Evolutionary conservation across 2,888 invertebrate species (phyloP).

Genomic region (Caradrina kadenii): DNA sequence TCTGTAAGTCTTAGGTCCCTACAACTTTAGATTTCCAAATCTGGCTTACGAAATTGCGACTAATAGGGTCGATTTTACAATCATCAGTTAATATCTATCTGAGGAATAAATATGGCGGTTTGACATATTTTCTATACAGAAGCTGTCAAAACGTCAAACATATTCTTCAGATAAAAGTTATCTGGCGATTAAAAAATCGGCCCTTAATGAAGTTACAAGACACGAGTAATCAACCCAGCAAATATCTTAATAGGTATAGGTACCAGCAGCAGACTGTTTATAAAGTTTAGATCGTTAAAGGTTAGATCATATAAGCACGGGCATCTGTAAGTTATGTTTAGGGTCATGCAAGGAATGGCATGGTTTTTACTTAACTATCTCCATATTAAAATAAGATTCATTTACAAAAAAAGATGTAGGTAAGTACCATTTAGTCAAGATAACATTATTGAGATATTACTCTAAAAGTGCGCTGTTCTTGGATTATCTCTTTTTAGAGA

Average conservation of each 20-base stretch:
- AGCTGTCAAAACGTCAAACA: too few species aligned
- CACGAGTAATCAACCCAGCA: too few species aligned
- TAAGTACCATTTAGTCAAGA: conserved; percentile 4
- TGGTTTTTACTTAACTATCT: background rate
- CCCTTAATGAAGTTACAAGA: too few species aligned
- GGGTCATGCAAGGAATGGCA: background rate
- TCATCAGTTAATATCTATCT: too few species aligned
- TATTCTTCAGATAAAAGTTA: too few species aligned
- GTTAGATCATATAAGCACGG: too few species aligned
- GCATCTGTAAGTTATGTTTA: background rate
- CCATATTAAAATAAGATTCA: conserved; percentile 1
- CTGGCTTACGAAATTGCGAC: background rate
- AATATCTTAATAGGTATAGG: too few species aligned
- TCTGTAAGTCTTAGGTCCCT: background rate
- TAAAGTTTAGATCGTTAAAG: too few species aligned
- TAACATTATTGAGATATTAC: background rate
- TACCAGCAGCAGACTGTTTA: background rate
- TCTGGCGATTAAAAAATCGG: too few species aligned
- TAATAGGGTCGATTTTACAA: too few species aligned
- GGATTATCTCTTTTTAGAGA: conserved; percentile 69
- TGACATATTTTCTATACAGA: too few species aligned
- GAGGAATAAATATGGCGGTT: too few species aligned
- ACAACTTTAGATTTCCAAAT: background rate
- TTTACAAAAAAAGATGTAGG: background rate
- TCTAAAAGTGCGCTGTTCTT: conserved; percentile 35